These are phyloP conservation scores for Myripristis jacobus DNA, from an alignment of 2,797 vertebrate species.

Conservation along the genomic window DNA sequence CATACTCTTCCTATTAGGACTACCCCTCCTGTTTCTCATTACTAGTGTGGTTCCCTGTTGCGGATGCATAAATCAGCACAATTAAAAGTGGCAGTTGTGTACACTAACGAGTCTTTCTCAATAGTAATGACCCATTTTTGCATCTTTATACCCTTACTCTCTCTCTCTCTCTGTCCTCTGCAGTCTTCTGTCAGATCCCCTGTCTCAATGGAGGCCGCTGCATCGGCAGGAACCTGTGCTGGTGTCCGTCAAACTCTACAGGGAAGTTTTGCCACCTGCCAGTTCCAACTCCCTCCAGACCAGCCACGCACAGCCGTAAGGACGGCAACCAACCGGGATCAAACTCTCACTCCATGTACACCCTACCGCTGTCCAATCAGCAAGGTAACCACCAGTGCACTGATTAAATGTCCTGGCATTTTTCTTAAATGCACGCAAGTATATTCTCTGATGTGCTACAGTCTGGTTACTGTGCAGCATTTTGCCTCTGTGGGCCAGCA, in stretches of 20 bases:
- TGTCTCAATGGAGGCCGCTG: conserved; percentile 94
- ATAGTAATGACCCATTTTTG: conserved; percentile 20
- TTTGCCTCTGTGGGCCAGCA: conserved; percentile 44
- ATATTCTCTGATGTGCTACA: conserved; percentile 33
- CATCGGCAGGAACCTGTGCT: conserved; percentile 91
- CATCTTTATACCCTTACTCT: conserved; percentile 5
- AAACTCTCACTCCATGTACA: conserved; percentile 88
- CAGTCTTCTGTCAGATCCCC: conserved; percentile 98
- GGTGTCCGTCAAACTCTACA: conserved; percentile 93
- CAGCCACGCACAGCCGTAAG: conserved; percentile 68
- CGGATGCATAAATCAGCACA: conserved; percentile 57
- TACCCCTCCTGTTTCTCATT: conserved; percentile 61
- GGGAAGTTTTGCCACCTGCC: conserved; percentile 96
- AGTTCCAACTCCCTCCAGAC: conserved; percentile 73
- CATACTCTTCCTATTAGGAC: conserved; percentile 56
- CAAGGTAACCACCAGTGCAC: conserved; percentile 82
- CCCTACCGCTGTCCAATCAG: conserved; percentile 93
- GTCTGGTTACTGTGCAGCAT: conserved; percentile 25
- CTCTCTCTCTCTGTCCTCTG: conserved; percentile 10
- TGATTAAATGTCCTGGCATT: not conserved
- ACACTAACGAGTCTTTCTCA: conserved; percentile 26
- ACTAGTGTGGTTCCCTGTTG: conserved; percentile 32
- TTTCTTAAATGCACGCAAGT: conserved; percentile 9
- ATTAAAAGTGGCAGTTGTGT: conserved; percentile 52
- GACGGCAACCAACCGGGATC: conserved; percentile 51